These are phyloP conservation scores for Labia minor DNA, from an alignment of 2,888 invertebrate genomes.

Conservation along the genomic window DNA sequence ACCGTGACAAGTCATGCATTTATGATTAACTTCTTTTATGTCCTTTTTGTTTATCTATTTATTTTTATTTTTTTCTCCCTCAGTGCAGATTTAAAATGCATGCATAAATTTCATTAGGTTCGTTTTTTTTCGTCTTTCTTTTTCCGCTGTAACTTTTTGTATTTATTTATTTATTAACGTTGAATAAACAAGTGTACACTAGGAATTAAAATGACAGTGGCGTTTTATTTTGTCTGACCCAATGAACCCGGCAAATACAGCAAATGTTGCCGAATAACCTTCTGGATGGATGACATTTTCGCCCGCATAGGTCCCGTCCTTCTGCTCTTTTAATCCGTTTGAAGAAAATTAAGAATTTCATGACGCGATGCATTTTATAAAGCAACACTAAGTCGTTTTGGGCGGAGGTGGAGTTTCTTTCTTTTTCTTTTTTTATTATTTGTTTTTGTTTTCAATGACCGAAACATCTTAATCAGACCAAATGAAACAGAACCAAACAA, in stretches of 20 bases:
- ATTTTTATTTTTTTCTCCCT: background rate
- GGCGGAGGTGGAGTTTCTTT: no score
- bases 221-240: slow-evolving; percentile 5
- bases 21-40: background rate
- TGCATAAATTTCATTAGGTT: background rate
- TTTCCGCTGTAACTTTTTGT: background rate
- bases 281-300: background rate
- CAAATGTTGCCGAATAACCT: background rate
- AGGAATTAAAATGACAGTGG: background rate
- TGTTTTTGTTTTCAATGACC: no score
- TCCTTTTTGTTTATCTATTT: slow-evolving; percentile 1
- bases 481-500: background rate
- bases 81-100: slow-evolving; percentile 1
- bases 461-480: background rate
- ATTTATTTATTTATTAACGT: slow-evolving; percentile 13
- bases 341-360: no score
- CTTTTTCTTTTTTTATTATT: no score
- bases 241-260: background rate
- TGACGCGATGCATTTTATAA: no score
- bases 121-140: no score
- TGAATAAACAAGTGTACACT: background rate
- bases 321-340: background rate
- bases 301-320: no score
- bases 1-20: slow-evolving; percentile 3
- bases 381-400: no score